A percentile compares a stretch with the other conserved stretches of the same genome.
Conservation (phyloP, 2,888 invertebrate genomes). For the Eilema caniola region DNA sequence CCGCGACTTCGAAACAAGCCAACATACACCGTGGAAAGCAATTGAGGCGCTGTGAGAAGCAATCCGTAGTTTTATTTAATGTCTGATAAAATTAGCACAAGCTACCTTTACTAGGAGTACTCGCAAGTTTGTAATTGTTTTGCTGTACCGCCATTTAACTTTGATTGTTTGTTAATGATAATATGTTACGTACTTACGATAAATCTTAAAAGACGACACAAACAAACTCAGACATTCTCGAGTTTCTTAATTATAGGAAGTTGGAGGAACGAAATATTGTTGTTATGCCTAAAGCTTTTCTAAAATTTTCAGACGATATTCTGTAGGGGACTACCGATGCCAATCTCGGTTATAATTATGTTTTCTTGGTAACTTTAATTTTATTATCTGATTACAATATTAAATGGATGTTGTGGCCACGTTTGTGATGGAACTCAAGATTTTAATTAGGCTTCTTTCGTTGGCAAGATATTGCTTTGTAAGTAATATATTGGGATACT, state of each 20-base stretch:
- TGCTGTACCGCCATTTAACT: neutral
- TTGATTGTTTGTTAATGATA: neutral
- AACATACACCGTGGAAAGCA: no score
- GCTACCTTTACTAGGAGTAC: no score
- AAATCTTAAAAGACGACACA: neutral
- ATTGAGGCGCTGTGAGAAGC: no score
- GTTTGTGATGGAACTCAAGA: neutral
- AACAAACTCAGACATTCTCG: neutral
- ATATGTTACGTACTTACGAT: neutral
- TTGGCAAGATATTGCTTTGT: neutral
- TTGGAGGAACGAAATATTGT: conserved; percentile 7
- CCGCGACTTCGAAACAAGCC: no score
- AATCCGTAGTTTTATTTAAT: no score
- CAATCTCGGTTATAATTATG: conserved; percentile 6
- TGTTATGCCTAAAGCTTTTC: conserved; percentile 9
- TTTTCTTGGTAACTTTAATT: conserved; percentile 2
- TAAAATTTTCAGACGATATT: conserved; percentile 10
- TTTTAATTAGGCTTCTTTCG: conserved; percentile 3
- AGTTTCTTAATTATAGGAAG: conserved; percentile 6
- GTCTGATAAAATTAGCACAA: no score
- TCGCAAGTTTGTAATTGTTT: neutral
- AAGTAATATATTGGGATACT: neutral
- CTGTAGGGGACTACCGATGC: conserved; percentile 4
- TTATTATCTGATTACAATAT: conserved; percentile 12
- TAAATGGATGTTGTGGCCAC: conserved; percentile 1